phyloP scores from a whole-genome alignment of 1,140 invertebrate species.

The Brachionus asplanchnoidis region DNA sequence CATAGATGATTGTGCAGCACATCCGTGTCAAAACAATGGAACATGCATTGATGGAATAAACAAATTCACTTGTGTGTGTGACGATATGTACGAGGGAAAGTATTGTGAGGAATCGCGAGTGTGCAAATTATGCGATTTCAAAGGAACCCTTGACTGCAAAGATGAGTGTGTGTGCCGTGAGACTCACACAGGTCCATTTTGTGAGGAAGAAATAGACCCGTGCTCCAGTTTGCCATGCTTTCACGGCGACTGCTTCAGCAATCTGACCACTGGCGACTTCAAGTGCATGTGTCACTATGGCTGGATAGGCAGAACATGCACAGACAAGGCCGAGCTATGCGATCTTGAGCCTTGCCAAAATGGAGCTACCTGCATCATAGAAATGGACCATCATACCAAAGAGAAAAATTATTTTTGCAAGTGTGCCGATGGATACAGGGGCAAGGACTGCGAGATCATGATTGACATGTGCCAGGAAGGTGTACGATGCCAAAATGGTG shows the following conservation, averaged over 20 bases:
- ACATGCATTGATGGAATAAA: conserved; percentile 44
- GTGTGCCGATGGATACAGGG: not conserved
- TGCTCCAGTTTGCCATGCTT: conserved; percentile 68
- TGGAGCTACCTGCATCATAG: not conserved
- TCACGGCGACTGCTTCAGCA: conserved; percentile 26
- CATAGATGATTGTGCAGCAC: conserved; percentile 16
- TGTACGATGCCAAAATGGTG: conserved; percentile 77
- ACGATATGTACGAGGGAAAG: not conserved
- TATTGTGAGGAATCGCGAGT: conserved; percentile 25
- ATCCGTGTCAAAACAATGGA: conserved; percentile 28
- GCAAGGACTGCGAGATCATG: conserved; percentile 36
- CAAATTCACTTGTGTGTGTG: conserved; percentile 44
- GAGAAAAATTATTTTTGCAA: conserved; percentile 14
- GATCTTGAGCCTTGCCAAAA: not conserved
- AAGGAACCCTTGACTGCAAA: conserved; percentile 43
- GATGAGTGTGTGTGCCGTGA: conserved; percentile 22
- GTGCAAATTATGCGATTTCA: not conserved
- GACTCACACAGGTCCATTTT: conserved; percentile 25
- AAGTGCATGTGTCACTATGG: conserved; percentile 30
- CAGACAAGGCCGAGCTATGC: not conserved
- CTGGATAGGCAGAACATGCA: conserved; percentile 9
- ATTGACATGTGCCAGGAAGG: not conserved
- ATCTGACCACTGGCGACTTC: not conserved
- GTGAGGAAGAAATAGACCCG: conserved; percentile 63
- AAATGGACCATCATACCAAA: not conserved